Evolutionary conservation across 2,113 vertebrate species (phyloP).

Genomic region (Nothocercus julius): DNA sequence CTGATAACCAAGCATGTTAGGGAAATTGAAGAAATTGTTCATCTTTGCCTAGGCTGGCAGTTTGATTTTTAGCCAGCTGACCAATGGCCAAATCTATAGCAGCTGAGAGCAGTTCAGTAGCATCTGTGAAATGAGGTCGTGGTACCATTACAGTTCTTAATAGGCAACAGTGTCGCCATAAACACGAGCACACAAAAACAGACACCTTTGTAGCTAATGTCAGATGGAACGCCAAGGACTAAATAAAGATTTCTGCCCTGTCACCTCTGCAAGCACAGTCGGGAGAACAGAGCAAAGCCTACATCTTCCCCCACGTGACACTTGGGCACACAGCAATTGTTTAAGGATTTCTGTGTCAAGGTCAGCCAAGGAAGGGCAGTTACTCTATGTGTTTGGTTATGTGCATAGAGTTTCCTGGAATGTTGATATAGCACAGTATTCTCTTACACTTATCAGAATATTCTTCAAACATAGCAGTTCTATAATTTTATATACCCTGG

Average conservation of each 20-base stretch:
- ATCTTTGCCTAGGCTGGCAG: background rate
- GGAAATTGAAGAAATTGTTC: background rate
- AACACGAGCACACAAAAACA: background rate
- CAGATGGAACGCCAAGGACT: background rate
- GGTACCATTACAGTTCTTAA: background rate
- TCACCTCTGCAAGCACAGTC: background rate
- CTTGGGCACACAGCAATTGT: background rate
- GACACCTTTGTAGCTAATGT: background rate
- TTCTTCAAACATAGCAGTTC: background rate
- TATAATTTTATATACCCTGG: background rate
- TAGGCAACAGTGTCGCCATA: background rate
- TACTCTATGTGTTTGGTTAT: background rate
- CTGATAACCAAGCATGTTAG: background rate
- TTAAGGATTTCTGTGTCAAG: background rate
- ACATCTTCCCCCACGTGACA: background rate
- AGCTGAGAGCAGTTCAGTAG: background rate
- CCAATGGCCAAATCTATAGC: background rate
- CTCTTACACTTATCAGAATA: background rate
- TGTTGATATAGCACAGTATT: background rate
- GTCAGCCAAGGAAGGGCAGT: background rate
- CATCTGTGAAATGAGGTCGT: background rate
- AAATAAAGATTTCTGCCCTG: conserved; percentile 24
- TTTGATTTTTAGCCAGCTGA: background rate
- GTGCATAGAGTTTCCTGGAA: background rate
- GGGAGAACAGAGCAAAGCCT: background rate